Base-by-base conservation (phyloP, 1,140 invertebrate species). In the Euwallacea similis region DNA sequence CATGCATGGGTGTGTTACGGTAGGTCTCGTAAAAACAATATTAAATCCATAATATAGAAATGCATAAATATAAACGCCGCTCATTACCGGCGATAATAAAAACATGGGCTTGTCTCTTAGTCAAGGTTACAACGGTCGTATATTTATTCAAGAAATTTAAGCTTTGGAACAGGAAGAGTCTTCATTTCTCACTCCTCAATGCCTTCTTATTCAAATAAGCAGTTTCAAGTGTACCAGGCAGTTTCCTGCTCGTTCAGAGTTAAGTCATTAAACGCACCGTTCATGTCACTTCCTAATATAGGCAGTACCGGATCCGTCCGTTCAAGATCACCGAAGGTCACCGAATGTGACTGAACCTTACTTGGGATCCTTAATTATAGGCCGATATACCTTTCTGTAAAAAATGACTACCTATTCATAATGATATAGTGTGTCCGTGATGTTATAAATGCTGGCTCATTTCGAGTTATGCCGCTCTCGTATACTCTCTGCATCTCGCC, bases 371-470 rank as follows among this genome's bases (percentile, higher is more conserved):
- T 66, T 66, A 66, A 66, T 66, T 66, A 66, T 66, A 66, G 64
- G 64, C 53, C 53, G 53, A 66, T 43, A 66, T 15, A 66, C 64
- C 64, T 66, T 66, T 13, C n/a, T 47, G 9, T 13, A 66, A 66
- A 65, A 66, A 66, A 65, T 65, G 46, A 65, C 64, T 66, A 66
- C 64, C 64, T 66, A 66, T 66, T 66, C 64, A 16, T 66, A 66
- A 66, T 66, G 64, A 66, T 66, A 66, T 66, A 66, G 64, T 66
- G 56, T 55, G 16, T 55, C 53, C 50, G 47, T 42, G 58, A 60
- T 42, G 58, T 60, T 60, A 60, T 60, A 60, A 60, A 60, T 60
- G 58, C 58, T 42, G 58, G 16, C 42, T 60, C 15, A 60, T 60
- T 60, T 60, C 58, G 42, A 42, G 58, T 60, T 60, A 10, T 41